A percentile compares a stretch with the other conserved stretches of the same genome.
These are phyloP conservation scores for Lingula anatina DNA, from an alignment of 2,888 invertebrate species.

Conservation along the genomic window DNA sequence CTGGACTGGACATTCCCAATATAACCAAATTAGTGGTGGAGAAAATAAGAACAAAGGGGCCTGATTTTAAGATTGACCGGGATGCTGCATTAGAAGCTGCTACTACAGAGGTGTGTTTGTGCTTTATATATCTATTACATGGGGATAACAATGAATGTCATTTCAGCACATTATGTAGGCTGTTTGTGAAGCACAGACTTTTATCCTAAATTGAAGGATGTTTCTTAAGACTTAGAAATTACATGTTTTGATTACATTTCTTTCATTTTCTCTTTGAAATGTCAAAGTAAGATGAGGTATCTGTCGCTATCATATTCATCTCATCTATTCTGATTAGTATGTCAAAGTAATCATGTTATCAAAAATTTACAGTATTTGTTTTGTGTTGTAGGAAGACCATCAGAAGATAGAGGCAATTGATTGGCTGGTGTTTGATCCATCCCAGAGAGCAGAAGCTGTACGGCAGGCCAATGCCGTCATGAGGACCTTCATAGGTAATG, in stretches of 20 bases:
- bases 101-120: conserved; percentile 29
- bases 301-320: too few species aligned
- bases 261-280: background rate
- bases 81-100: conserved; percentile 57
- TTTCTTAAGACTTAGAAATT: too few species aligned
- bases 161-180: too few species aligned
- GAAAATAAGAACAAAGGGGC: conserved; percentile 57
- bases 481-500: conserved; percentile 67
- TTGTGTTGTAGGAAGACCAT: conserved; percentile 59
- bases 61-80: conserved; percentile 46
- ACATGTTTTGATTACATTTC: background rate
- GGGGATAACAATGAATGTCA: too few species aligned
- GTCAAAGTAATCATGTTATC: background rate
- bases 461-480: conserved; percentile 86
- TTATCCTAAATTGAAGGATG: too few species aligned
- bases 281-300: too few species aligned
- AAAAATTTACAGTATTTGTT: background rate
- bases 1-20: conserved; percentile 75
- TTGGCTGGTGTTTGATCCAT: conserved; percentile 73
- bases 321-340: background rate
- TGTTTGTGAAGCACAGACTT: too few species aligned
- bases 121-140: too few species aligned
- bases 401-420: conserved; percentile 75
- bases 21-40: conserved; percentile 83
- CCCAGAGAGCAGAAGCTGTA: conserved; percentile 75